Conservation (phyloP, 2,797 vertebrate species). For the Emydoidea blandingii region DNA sequence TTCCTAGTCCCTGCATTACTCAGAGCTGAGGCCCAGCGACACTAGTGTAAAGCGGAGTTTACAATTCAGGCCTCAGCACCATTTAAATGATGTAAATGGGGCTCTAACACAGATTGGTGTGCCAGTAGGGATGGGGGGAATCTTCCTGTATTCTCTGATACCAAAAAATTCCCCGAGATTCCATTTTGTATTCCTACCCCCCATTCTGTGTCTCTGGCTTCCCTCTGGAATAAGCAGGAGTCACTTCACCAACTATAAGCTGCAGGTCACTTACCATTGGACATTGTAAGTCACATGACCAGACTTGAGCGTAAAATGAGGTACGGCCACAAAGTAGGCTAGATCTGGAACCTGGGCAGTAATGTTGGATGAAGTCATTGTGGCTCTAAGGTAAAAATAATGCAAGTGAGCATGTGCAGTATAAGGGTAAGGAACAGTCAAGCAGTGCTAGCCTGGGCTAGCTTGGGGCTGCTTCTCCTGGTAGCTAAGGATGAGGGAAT, state of each 20-base stretch:
- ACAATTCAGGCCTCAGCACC: neutral
- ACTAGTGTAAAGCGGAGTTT: neutral
- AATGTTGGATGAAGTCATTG: neutral
- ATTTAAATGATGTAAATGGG: neutral
- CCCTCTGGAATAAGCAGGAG: neutral
- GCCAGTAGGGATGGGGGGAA: neutral
- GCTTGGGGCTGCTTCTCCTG: neutral
- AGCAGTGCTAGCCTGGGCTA: too few relatives aligned
- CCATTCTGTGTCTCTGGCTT: neutral
- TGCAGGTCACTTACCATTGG: neutral
- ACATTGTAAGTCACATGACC: too few relatives aligned
- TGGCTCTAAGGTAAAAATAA: neutral
- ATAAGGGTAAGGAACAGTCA: neutral
- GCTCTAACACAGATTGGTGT: neutral
- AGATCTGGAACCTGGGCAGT: neutral
- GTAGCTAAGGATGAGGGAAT: neutral
- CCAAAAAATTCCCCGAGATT: neutral
- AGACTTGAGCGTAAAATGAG: neutral
- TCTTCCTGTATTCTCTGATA: neutral
- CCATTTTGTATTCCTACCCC: neutral
- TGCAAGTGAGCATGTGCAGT: neutral
- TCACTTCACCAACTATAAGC: neutral
- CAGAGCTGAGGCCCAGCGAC: neutral
- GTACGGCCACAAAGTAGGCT: neutral
- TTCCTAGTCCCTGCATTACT: neutral